Conservation (phyloP, 2,113 vertebrate species). For the Rissa tridactyla region DNA sequence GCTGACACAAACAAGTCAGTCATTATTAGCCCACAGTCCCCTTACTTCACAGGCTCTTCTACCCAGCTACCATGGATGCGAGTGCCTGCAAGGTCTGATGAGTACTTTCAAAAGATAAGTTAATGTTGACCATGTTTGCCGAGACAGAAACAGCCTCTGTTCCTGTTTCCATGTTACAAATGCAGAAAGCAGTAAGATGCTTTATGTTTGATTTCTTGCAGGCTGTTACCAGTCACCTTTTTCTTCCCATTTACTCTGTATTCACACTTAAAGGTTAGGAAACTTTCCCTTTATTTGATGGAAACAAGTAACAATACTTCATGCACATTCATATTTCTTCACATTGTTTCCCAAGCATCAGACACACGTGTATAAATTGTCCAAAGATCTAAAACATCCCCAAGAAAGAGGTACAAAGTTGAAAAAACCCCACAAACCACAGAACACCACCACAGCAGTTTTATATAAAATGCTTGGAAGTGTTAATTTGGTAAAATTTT, state of each 20-base stretch:
- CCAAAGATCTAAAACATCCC: background rate
- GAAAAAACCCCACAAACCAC: background rate
- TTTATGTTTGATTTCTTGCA: background rate
- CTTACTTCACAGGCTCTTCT: background rate
- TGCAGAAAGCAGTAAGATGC: background rate
- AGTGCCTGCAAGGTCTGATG: background rate
- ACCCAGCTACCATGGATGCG: accelerated
- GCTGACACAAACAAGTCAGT: background rate
- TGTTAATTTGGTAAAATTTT: background rate
- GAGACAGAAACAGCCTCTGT: background rate
- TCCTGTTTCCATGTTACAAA: background rate
- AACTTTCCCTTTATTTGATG: background rate
- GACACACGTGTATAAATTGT: background rate
- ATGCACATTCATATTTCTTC: background rate
- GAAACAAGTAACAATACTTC: background rate
- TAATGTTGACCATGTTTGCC: background rate
- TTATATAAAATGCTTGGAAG: background rate
- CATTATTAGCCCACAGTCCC: background rate
- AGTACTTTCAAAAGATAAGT: background rate
- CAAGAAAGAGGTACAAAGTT: background rate
- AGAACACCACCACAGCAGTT: background rate
- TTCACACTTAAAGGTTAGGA: background rate
- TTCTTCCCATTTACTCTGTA: background rate
- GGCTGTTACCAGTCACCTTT: background rate
- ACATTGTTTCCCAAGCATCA: background rate